phyloP scores from a whole-genome alignment of 1,140 invertebrate species.

The Drosophila hydei region DNA sequence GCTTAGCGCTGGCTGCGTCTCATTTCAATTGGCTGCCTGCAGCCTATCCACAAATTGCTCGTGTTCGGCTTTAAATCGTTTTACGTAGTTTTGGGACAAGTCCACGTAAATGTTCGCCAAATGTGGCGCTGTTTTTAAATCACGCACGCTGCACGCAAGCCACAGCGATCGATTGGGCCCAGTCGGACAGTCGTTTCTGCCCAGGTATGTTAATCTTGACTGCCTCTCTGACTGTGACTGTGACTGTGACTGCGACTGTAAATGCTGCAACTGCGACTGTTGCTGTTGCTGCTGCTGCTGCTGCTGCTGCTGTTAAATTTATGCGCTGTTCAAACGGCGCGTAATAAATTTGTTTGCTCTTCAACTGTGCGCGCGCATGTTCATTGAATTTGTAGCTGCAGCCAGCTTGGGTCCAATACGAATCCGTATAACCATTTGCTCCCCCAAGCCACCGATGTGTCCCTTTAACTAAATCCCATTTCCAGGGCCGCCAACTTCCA shows the following conservation, averaged over 20 bases:
- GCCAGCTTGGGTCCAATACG: conserved; percentile 24
- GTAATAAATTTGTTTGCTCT: conserved; percentile 83
- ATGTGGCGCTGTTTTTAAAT: conserved; percentile 81
- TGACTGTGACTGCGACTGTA: conserved; percentile 17
- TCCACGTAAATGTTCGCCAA: conserved; percentile 76
- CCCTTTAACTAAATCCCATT: conserved; percentile 20
- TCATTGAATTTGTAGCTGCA: conserved; percentile 72
- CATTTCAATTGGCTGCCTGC: neutral
- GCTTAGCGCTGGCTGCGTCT: neutral
- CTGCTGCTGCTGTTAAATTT: conserved; percentile 58
- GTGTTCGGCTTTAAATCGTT: conserved; percentile 81
- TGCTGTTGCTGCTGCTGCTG: neutral
- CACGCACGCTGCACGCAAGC: conserved; percentile 65
- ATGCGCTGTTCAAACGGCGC: conserved; percentile 82
- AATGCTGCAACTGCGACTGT: conserved; percentile 4
- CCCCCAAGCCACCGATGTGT: conserved; percentile 24
- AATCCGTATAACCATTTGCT: too few species aligned
- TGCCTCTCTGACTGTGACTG: conserved; percentile 50
- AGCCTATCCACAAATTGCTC: conserved; percentile 78
- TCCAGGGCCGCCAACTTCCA: conserved; percentile 67
- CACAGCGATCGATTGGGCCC: conserved; percentile 62
- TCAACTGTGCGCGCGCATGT: conserved; percentile 79
- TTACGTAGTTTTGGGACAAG: conserved; percentile 79
- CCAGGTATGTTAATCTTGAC: conserved; percentile 77
- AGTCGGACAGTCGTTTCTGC: conserved; percentile 30